Evolutionary conservation across 2,797 vertebrate genomes (phyloP).

Genomic region (Anableps anableps): DNA sequence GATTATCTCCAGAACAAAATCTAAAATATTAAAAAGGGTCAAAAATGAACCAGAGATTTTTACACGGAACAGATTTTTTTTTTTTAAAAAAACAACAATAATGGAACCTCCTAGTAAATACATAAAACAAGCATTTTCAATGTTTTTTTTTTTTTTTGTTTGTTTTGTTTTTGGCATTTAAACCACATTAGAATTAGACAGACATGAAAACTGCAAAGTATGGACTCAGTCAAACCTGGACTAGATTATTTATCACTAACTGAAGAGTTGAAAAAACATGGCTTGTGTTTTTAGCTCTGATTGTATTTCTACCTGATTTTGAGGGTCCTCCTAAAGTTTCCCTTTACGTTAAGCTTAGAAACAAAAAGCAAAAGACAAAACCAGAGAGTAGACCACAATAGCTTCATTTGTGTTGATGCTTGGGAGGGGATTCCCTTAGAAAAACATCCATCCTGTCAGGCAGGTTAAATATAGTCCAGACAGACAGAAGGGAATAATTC

Average conservation of each 20-base stretch:
- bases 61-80: not conserved
- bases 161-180: not conserved
- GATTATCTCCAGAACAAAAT: not conserved
- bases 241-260: not conserved
- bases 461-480: slow-evolving; percentile 78
- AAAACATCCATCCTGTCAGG: slow-evolving; percentile 71
- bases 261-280: not conserved
- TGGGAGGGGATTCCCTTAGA: slow-evolving; percentile 53
- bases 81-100: not conserved
- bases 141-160: not conserved
- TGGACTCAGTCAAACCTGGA: not conserved
- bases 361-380: slow-evolving; percentile 43
- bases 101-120: not conserved
- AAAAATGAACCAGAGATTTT: not conserved
- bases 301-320: slow-evolving; percentile 50
- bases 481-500: slow-evolving; percentile 72
- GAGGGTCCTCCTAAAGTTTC: slow-evolving; percentile 42
- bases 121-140: not conserved
- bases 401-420: slow-evolving; percentile 66
- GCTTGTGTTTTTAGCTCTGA: slow-evolving; percentile 30
- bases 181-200: not conserved
- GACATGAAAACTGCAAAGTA: not conserved
- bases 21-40: not conserved
- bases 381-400: slow-evolving; percentile 59
- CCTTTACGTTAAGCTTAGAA: slow-evolving; percentile 42